Conservation (phyloP, 2,888 invertebrate species). For the Chrysomela aeneicollis region DNA sequence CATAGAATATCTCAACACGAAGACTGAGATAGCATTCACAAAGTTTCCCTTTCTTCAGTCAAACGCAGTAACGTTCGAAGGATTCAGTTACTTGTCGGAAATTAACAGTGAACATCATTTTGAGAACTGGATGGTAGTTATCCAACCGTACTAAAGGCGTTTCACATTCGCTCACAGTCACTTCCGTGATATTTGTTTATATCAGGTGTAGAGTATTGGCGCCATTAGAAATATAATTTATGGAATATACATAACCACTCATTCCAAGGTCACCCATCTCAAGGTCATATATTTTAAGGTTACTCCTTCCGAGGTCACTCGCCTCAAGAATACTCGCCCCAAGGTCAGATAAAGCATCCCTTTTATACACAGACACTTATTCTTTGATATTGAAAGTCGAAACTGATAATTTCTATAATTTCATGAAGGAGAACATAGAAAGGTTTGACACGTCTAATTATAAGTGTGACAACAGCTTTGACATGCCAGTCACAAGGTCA, state of each 20-base stretch:
- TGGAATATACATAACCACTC: neutral
- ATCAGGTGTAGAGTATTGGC: neutral
- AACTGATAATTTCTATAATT: too few species aligned
- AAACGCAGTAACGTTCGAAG: neutral
- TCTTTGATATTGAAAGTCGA: too few species aligned
- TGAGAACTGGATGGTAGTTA: neutral
- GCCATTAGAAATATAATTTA: conserved; percentile 3
- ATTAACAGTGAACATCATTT: neutral
- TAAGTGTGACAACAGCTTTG: too few species aligned
- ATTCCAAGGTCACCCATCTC: too few species aligned
- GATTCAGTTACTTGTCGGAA: neutral
- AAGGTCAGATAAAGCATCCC: too few species aligned
- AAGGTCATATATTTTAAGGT: too few species aligned
- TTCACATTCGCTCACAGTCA: neutral
- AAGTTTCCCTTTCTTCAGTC: neutral
- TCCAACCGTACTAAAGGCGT: conserved; percentile 5
- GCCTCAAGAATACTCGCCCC: too few species aligned
- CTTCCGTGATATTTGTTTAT: conserved; percentile 11
- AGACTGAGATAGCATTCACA: neutral
- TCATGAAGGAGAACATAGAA: too few species aligned
- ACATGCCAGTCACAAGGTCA: too few species aligned
- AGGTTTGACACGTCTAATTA: too few species aligned
- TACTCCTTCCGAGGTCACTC: too few species aligned
- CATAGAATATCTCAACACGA: neutral
- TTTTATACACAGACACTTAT: too few species aligned